These are phyloP conservation scores for Andinoacara biseriatus DNA, from an alignment of 2,113 vertebrate species.

Conservation along the genomic window DNA sequence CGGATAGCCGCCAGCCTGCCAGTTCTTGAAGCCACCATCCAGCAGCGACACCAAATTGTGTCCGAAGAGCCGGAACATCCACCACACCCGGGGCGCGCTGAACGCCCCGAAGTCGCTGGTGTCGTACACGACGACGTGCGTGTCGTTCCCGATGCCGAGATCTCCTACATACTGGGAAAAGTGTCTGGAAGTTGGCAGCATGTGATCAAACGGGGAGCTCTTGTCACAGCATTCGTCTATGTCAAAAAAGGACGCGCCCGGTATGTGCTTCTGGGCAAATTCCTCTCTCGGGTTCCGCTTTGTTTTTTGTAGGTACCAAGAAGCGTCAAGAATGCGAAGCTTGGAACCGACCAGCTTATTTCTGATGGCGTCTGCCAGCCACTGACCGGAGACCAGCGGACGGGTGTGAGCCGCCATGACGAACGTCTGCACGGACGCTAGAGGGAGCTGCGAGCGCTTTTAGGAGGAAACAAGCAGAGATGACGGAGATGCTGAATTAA, in stretches of 20 bases:
- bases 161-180: slow-evolving; percentile 85
- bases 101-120: slow-evolving; percentile 89
- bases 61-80: slow-evolving; percentile 95
- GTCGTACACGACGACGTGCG: slow-evolving; percentile 93
- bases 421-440: background rate
- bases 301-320: slow-evolving; percentile 90
- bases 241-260: slow-evolving; percentile 88
- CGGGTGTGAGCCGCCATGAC: slow-evolving; percentile 84
- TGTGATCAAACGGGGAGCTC: slow-evolving; percentile 87
- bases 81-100: slow-evolving; percentile 92
- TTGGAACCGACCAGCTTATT: slow-evolving; percentile 76
- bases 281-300: slow-evolving; percentile 83
- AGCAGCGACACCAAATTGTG: slow-evolving; percentile 88
- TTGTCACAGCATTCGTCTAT: slow-evolving; percentile 89
- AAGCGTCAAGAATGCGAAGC: slow-evolving; percentile 87
- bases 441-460: background rate
- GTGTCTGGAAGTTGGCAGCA: slow-evolving; percentile 82
- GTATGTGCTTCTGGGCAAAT: slow-evolving; percentile 86
- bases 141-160: slow-evolving; percentile 86
- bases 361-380: slow-evolving; percentile 87
- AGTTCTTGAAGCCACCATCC: slow-evolving; percentile 89
- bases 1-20: slow-evolving; percentile 81
- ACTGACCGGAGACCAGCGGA: slow-evolving; percentile 86
- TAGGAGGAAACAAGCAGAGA: background rate
- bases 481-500: background rate